Evolutionary conservation across 2,888 invertebrate species (phyloP), one percentile per base, ranked within the genome.

Genomic region (Erebia ligea): DNA sequence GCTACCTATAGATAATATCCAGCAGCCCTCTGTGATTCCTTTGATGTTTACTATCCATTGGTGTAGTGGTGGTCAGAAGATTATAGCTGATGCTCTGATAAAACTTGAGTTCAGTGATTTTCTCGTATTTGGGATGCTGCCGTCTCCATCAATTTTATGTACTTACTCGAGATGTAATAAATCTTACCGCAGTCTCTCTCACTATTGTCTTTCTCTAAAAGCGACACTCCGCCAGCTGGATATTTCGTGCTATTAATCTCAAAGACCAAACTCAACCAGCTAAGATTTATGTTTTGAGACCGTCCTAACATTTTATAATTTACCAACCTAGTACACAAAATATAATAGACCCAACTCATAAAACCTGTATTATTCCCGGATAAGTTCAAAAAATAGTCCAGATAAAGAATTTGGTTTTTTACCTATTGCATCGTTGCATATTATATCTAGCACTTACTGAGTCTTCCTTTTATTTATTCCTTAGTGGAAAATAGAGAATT

Each of bases 211-310:
- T 71, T 63, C 72, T 71, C 71, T 70, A 67, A 75, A 71, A 71
- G 71, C 73, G 62, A 73, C 70, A 59, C 67, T 62, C 67, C 73
- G 74, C 52, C 68, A 57, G 57, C 70, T 70, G 73, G 75, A 76
- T 76, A 75, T 73, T 73, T 75, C 61, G 71, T 76, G 73, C 76
- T 58, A 65, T 74, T 63, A 72, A 75, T 67, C 64, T 57, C 71
- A 65, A 69, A 68, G 64, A 67, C 52, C 50, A 64, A 65, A 66
- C 57, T 66, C 58, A 66, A 57, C 64, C 64, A 64, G 17, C 57
- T 57, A 48, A n/a, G 48, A 70, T 67, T 67, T 62, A 61, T 56
- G 54, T 34, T 70, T 54, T 56, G 57, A 66, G 61, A 62, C 61
- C 34, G 57, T 17, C 19, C 56, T 58, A 58, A 58, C 48, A 48